Conservation (phyloP, 2,797 vertebrate species). For the Pteropus rufus region DNA sequence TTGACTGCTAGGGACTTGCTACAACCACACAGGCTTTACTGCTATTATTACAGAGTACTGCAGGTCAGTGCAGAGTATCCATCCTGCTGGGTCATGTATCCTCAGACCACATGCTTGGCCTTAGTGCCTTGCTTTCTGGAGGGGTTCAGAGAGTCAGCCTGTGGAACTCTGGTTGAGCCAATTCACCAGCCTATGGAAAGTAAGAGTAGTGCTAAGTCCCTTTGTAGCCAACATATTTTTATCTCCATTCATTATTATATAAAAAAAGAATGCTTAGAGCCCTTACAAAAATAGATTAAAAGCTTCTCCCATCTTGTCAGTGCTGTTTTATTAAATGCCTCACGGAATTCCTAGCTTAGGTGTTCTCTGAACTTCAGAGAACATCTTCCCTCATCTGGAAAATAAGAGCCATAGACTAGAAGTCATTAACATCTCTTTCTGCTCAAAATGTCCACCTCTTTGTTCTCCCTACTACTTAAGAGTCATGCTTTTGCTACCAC, state of each 20-base stretch:
- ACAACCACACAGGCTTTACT: conserved; percentile 89
- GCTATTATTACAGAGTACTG: conserved; percentile 90
- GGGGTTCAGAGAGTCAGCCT: neutral
- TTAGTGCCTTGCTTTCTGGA: neutral
- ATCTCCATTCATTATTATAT: neutral
- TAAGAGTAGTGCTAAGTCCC: neutral
- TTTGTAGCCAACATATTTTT: neutral
- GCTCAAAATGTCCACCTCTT: neutral
- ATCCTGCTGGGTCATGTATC: neutral
- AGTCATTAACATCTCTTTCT: neutral
- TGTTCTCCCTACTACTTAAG: neutral
- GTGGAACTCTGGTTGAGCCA: neutral
- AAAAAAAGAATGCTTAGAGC: neutral
- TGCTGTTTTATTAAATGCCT: neutral
- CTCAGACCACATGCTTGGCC: neutral
- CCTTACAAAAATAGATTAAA: neutral
- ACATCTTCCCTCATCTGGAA: neutral
- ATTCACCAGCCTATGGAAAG: neutral
- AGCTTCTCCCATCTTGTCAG: neutral
- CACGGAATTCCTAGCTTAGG: neutral
- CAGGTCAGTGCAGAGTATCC: conserved; percentile 65
- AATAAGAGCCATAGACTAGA: neutral
- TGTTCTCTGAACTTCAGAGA: neutral
- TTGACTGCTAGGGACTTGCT: conserved; percentile 85
- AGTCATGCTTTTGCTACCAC: neutral